Evolutionary conservation across 2,888 invertebrate species (phyloP), one percentile per base, ranked within the genome.

Genomic region (Drosophila conformis): DNA sequence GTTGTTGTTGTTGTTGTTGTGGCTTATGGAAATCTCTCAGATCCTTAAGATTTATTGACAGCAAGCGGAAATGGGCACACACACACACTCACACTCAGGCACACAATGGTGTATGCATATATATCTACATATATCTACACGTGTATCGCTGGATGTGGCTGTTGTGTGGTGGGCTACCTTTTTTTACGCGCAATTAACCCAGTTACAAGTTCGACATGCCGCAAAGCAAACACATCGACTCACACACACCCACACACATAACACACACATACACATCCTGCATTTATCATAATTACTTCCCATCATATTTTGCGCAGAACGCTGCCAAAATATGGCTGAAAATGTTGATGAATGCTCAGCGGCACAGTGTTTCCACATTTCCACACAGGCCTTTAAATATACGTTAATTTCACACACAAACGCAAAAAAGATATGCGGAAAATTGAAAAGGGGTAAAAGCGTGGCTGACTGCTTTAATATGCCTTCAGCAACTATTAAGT

Each of bases 281-380:
- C 77, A 90, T 90, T 87, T 89, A 88, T 87, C 83, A 88, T 89
- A 87, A 90, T 87, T 90, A 88, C 90, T 85, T 87, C 86, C 86
- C 85, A 77, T 76, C 73, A 82, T 87, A 68, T 87, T 46, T 84
- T 80, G 70, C 71, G 70, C 73, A 58, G 71, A 79, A 57, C 76
- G 38, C 69, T 68, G 71, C 76, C 72, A 80, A 86, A 81, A 80
- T 82, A 80, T 80, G 71, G 71, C 69, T 76, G 53, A 77, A 87
- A 87, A 89, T 62, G 82, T 71, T 87, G 89, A 87, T 85, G 82
- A 85, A 87, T 77, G 82, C 75, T 75, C 38, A 18, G 63, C 38
- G 56, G 59, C 61, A 57, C 54, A 68, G 25, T 15, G 15, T 31
- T 48, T 13, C 56, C 67, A 35, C 46, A 58, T 58, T 18, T n/a